Base-by-base conservation (phyloP, 1,140 invertebrate genomes). In the Trichomalopsis sarcophagae region DNA sequence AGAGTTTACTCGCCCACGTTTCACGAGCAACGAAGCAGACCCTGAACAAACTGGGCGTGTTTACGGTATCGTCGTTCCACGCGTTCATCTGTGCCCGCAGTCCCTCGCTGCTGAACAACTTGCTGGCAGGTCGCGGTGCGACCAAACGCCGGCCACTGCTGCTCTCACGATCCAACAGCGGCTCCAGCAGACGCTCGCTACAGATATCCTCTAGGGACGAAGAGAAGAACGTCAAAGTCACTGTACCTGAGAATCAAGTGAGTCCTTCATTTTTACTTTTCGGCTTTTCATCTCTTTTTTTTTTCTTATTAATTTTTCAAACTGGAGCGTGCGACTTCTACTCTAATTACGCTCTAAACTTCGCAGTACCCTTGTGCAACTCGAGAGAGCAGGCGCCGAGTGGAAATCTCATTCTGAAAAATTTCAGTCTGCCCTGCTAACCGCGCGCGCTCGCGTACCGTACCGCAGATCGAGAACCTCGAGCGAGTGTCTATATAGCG, bases 61-160 rank as follows among this genome's bases (percentile, higher is more conserved):
- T 99, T 94, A 99, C 98, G 27, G 98, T 99, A 71, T 99, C 98
- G 68, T 99, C 98, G 75, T 99, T 99, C 94, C 98, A 99, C 92
- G 98, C 98, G 86, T 98, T 99, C 92, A 98, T 99, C 84, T 99
- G 98, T 91, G 98, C 98, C 40, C 95, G 98, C 79, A 98, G 97
- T 91, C 97, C 97, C 36, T 98, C 97, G 76, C 93, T 98, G 87
- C 95, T 99, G 73, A 98, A 98, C 94, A 98, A 98, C 94, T 94
- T 99, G 87, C 94, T 98, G 78, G 97, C 97, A 33, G 97, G 97
- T 77, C 95, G 98, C 82, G 97, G 97, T 9, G 97, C 97, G 30
- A 98, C 97, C 69, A 98, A 98, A 91, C 94, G 97, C 71, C 94
- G 97, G 76, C 96, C 97, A 27, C 97, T 97, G n/a, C 95, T 97